A percentile compares a stretch with the other conserved stretches of the same genome.
phyloP scores from a whole-genome alignment of 1,140 invertebrate genomes.

The Drosophila varians region DNA sequence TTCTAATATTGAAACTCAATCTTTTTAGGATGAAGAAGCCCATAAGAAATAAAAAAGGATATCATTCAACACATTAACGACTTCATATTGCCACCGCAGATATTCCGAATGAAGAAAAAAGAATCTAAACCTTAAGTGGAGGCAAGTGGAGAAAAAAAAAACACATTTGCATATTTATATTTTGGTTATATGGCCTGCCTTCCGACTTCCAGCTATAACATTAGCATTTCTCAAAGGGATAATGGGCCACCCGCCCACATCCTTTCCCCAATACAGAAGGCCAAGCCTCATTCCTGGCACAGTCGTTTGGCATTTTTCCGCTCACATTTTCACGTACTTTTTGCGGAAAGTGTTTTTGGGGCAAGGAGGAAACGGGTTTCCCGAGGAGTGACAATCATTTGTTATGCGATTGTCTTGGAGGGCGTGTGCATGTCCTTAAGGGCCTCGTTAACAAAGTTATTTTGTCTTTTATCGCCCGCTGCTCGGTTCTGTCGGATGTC shows the following conservation, averaged over 20 bases:
- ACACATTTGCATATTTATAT: conserved; percentile 79
- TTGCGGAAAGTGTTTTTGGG: conserved; percentile 11
- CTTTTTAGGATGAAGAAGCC: neutral
- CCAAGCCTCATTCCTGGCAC: conserved; percentile 11
- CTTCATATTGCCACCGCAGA: conserved; percentile 69
- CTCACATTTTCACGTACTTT: conserved; percentile 54
- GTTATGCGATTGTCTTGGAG: conserved; percentile 33
- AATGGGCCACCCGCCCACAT: conserved; percentile 41
- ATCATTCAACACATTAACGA: conserved; percentile 70
- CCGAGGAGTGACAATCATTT: conserved; percentile 23
- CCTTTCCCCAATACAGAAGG: neutral
- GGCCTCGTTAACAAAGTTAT: conserved; percentile 83
- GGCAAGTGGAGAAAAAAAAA: conserved; percentile 26
- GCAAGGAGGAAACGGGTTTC: neutral
- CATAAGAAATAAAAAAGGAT: conserved; percentile 42
- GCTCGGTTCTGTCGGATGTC: conserved; percentile 56
- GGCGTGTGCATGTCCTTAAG: conserved; percentile 68
- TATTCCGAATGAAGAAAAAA: conserved; percentile 44
- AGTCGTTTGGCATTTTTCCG: conserved; percentile 69
- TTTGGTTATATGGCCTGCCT: conserved; percentile 49
- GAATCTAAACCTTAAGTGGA: conserved; percentile 15
- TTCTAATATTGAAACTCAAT: conserved; percentile 54
- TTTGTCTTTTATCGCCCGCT: conserved; percentile 78
- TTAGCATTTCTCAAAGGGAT: conserved; percentile 76
- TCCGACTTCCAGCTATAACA: conserved; percentile 48